These are phyloP conservation scores for Apodemus agrarius DNA, from an alignment of 2,797 vertebrate species.

Conservation along the genomic window DNA sequence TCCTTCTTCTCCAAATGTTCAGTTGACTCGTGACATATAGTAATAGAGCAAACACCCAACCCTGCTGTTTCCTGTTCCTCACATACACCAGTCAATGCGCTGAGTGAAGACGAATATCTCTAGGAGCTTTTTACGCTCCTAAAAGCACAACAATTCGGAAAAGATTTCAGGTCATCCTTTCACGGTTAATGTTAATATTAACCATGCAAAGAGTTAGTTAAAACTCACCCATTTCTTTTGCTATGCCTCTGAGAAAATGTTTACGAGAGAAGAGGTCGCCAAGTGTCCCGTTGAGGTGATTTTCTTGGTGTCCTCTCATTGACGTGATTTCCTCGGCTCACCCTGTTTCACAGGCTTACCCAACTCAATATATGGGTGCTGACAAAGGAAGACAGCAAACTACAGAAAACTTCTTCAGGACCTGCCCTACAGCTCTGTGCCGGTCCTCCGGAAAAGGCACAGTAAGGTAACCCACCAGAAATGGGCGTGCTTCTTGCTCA, in stretches of 20 bases:
- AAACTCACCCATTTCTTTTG: background rate
- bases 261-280: background rate
- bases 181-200: slow-evolving; percentile 23
- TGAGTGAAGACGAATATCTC: slow-evolving; percentile 6
- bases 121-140: background rate
- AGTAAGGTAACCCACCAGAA: background rate
- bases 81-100: background rate
- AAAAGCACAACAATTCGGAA: background rate
- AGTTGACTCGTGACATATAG: background rate
- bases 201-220: slow-evolving; percentile 37
- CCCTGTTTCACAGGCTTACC: background rate
- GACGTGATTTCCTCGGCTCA: background rate
- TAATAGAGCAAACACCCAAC: background rate
- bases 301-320: background rate
- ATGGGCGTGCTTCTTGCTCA: background rate
- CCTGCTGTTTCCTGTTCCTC: background rate
- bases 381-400: background rate
- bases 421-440: background rate
- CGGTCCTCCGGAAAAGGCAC: background rate
- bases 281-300: background rate
- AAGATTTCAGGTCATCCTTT: background rate
- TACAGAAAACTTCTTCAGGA: background rate
- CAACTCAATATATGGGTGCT: background rate
- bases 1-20: background rate
- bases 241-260: slow-evolving; percentile 2